A percentile compares a stretch with the other conserved stretches of the same genome.
phyloP scores from a whole-genome alignment of 2,797 vertebrate species.

The Silurus aristotelis region DNA sequence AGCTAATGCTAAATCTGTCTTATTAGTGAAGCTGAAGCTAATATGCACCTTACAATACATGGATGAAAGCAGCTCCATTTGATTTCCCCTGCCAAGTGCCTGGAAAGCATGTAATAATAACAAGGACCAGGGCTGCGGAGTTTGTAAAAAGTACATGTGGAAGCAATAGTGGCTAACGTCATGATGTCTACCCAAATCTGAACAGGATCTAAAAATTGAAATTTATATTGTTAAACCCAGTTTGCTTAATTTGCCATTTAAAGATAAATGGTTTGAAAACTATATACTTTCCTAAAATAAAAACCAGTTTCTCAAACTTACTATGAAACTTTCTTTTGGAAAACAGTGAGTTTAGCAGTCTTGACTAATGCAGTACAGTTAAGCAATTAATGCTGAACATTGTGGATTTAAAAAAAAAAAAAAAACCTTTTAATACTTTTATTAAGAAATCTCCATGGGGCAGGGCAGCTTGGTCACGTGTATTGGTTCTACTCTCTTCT shows the following conservation, averaged over 20 bases:
- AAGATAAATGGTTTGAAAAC: background rate
- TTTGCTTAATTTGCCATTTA: background rate
- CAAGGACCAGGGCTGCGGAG: background rate
- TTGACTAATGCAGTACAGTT: conserved; percentile 1
- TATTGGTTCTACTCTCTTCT: background rate
- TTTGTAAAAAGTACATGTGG: conserved; percentile 40
- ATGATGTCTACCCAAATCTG: conserved; percentile 21
- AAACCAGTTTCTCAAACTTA: background rate
- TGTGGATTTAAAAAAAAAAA: background rate
- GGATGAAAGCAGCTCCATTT: background rate
- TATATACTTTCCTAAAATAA: background rate
- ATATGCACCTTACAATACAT: background rate
- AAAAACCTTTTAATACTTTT: conserved; percentile 20
- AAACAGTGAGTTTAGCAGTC: background rate
- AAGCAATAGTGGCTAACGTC: conserved; percentile 29
- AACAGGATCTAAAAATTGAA: conserved; percentile 3
- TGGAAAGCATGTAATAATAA: conserved; percentile 31
- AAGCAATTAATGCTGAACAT: conserved; percentile 19
- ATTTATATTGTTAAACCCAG: background rate
- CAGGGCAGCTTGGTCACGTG: conserved; percentile 5
- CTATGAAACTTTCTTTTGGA: background rate
- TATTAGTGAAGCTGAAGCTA: background rate
- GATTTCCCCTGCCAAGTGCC: conserved; percentile 25
- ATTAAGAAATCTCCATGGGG: conserved; percentile 36
- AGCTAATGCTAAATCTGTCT: background rate